A percentile compares a stretch with the other conserved stretches of the same genome.
Conservation (phyloP, 2,113 vertebrate genomes). For the Rhinolophus ferrumequinum region DNA sequence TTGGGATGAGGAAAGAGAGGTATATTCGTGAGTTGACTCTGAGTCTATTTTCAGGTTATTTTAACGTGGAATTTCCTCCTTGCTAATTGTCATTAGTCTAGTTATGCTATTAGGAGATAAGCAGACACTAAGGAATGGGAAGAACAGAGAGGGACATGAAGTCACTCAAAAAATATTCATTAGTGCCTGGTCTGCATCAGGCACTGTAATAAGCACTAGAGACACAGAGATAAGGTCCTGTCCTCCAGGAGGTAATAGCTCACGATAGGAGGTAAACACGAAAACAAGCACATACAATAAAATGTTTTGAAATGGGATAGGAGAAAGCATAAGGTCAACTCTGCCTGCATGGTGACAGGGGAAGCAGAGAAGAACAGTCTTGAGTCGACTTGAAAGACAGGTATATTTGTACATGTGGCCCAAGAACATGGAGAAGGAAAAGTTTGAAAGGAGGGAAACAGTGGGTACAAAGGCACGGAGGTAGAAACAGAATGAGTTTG, state of each 20-base stretch:
- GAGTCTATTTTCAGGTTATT: constrained; percentile 27
- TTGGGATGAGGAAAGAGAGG: not conserved
- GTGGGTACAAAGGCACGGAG: not conserved
- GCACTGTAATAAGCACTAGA: not conserved
- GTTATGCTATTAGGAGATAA: not conserved
- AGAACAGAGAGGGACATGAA: not conserved
- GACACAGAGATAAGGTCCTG: not conserved
- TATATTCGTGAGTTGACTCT: not conserved
- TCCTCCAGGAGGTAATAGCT: not conserved
- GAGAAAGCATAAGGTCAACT: not conserved
- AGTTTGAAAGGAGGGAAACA: too few relatives aligned
- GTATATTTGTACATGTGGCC: not conserved
- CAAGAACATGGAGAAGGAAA: not conserved
- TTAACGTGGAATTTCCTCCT: not conserved
- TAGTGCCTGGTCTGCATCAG: not conserved
- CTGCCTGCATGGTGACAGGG: not conserved
- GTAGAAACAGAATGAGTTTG: not conserved
- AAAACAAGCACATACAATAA: not conserved
- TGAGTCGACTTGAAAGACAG: not conserved
- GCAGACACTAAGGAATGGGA: not conserved
- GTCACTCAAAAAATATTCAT: not conserved
- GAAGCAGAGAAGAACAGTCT: not conserved
- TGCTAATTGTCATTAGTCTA: not conserved
- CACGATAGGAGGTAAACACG: not conserved
- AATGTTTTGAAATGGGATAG: not conserved